These are phyloP conservation scores for Hofmannophila pseudospretella DNA, from an alignment of 2,888 invertebrate genomes.

Conservation along the genomic window DNA sequence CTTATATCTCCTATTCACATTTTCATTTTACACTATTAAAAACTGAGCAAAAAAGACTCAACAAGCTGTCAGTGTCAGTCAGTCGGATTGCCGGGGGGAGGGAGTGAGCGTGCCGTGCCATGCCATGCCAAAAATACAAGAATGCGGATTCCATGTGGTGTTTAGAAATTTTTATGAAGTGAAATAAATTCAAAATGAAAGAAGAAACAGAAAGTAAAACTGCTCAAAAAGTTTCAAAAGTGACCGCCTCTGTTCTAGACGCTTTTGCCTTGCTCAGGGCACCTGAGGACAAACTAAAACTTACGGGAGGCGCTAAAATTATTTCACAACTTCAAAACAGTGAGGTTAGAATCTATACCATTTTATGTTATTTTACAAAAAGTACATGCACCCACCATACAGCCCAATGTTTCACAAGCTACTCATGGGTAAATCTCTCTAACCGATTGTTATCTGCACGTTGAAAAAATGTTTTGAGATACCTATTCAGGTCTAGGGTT, in stretches of 20 bases:
- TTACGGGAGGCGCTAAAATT: conserved; percentile 61
- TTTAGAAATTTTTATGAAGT: conserved; percentile 20
- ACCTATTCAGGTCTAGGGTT: too few relatives aligned
- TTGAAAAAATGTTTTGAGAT: too few relatives aligned
- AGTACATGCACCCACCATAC: too few relatives aligned
- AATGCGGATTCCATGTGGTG: conserved; percentile 34
- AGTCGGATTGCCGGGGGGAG: not conserved
- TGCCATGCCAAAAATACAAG: not conserved
- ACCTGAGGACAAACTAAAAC: conserved; percentile 51
- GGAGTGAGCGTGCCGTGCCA: not conserved
- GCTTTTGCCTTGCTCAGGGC: conserved; percentile 61
- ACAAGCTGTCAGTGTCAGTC: not conserved
- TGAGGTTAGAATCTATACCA: conserved; percentile 65
- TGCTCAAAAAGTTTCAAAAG: conserved; percentile 33
- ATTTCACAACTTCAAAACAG: conserved; percentile 51
- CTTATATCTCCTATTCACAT: too few relatives aligned
- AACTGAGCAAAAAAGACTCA: too few relatives aligned
- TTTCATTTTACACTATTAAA: too few relatives aligned
- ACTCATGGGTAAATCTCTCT: too few relatives aligned
- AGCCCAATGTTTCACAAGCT: too few relatives aligned
- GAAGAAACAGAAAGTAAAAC: conserved; percentile 34
- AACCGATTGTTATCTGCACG: too few relatives aligned
- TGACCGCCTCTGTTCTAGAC: conserved; percentile 57
- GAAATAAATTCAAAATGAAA: conserved; percentile 40
- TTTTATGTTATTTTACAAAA: too few relatives aligned